Evolutionary conservation across 2,888 invertebrate genomes (phyloP).

Genomic region (Cosmopolites sordidus): DNA sequence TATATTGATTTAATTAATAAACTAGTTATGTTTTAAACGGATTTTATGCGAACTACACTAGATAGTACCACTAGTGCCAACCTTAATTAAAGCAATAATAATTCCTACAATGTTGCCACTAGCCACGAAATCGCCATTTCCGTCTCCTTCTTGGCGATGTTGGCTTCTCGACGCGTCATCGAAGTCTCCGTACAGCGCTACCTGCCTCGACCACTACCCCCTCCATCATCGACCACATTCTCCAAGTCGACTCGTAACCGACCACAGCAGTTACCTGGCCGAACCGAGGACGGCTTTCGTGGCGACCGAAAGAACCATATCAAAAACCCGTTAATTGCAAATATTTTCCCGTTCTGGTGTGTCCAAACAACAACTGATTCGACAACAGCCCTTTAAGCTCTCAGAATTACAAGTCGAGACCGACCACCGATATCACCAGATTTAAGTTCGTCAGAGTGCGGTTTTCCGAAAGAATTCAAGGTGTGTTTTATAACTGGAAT

Average conservation of each 20-base stretch:
- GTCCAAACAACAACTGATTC: no score
- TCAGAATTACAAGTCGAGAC: no score
- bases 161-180: conserved; percentile 7
- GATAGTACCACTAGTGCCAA: neutral
- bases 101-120: neutral
- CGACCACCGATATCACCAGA: conserved; percentile 8
- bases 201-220: conserved; percentile 9
- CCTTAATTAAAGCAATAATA: neutral
- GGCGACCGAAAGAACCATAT: conserved; percentile 7
- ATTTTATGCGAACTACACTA: no score
- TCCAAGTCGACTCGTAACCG: conserved; percentile 20
- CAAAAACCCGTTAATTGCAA: conserved; percentile 18
- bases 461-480: conserved; percentile 25
- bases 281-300: conserved; percentile 20
- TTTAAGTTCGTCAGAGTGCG: conserved; percentile 13
- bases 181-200: conserved; percentile 7
- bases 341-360: conserved; percentile 8
- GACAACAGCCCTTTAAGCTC: no score
- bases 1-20: no score
- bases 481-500: conserved; percentile 25
- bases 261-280: conserved; percentile 23
- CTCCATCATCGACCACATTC: conserved; percentile 20
- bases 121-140: neutral
- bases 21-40: no score
- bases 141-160: neutral